phyloP scores from a whole-genome alignment of 2,113 vertebrate species.

The Forbesichthys agassizii region DNA sequence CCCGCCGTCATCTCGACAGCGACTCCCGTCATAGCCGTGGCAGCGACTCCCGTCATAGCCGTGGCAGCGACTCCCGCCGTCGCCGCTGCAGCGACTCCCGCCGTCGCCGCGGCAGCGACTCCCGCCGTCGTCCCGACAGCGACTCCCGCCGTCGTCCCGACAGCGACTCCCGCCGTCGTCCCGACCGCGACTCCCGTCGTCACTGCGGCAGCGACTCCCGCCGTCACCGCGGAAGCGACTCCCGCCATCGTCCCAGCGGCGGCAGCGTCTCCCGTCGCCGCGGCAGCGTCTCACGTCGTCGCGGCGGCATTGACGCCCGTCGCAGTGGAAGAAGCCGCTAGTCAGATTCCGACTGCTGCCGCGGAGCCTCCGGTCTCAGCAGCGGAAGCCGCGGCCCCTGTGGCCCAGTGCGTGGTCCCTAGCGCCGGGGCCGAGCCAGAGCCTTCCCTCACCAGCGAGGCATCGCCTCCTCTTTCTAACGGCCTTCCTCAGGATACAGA shows the following conservation, averaged over 20 bases:
- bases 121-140: not conserved
- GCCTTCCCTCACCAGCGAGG: slow-evolving; percentile 67
- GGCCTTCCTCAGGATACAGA: slow-evolving; percentile 79
- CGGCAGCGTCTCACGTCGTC: not conserved
- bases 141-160: slow-evolving; percentile 8
- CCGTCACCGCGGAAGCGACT: not conserved
- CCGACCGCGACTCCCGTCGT: not conserved
- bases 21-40: not conserved
- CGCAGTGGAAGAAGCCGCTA: slow-evolving; percentile 24
- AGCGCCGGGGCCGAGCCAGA: slow-evolving; percentile 41
- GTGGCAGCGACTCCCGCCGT: not conserved
- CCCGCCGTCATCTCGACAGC: not conserved
- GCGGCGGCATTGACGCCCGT: not conserved
- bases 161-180: too few species aligned
- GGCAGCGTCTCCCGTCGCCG: not conserved
- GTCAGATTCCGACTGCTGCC: slow-evolving; percentile 41
- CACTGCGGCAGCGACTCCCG: not conserved
- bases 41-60: not conserved
- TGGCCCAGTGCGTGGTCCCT: not conserved
- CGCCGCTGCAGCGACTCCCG: not conserved
- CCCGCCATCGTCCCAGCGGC: not conserved
- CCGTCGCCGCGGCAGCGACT: slow-evolving; percentile 23
- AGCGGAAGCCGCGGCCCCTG: slow-evolving; percentile 35
- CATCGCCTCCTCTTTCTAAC: slow-evolving; percentile 79
- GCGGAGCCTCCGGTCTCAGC: slow-evolving; percentile 33